Conservation (phyloP, 1,140 invertebrate species). For the Oreohelix idahoensis region DNA sequence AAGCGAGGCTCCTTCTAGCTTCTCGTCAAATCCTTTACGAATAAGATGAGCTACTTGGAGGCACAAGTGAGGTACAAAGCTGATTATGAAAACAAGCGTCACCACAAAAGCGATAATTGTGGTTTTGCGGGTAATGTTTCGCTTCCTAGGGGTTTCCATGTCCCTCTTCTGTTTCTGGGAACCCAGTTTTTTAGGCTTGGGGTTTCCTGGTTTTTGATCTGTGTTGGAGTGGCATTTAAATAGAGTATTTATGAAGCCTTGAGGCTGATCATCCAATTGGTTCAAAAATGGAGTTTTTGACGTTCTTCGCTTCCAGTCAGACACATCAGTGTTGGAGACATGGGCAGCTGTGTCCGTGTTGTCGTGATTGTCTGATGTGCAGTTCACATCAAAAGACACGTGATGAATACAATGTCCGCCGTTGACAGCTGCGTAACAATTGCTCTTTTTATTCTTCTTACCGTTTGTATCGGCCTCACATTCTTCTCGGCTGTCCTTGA, state of each 20-base stretch:
- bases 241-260: neutral
- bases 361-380: too few species aligned
- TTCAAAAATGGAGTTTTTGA: neutral
- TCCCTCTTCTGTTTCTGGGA: neutral
- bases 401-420: neutral
- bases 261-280: neutral
- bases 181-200: neutral
- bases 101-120: conserved; percentile 49
- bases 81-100: conserved; percentile 52
- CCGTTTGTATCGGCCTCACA: neutral
- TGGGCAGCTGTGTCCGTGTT: too few species aligned
- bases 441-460: neutral
- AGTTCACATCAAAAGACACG: neutral
- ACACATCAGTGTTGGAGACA: too few species aligned
- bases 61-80: conserved; percentile 48
- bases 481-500: too few species aligned
- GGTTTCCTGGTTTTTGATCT: neutral
- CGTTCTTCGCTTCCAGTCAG: too few species aligned
- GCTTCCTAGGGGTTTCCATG: neutral
- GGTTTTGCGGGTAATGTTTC: conserved; percentile 24
- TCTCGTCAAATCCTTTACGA: conserved; percentile 33
- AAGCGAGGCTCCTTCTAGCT: conserved; percentile 28
- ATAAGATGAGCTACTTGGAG: conserved; percentile 39
- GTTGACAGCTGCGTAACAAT: neutral
- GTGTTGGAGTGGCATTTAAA: neutral